Percentiles rank a stretch among this genome's conserved stretches.
Conservation (phyloP, 2,888 invertebrate species). For the Nebria salina region DNA sequence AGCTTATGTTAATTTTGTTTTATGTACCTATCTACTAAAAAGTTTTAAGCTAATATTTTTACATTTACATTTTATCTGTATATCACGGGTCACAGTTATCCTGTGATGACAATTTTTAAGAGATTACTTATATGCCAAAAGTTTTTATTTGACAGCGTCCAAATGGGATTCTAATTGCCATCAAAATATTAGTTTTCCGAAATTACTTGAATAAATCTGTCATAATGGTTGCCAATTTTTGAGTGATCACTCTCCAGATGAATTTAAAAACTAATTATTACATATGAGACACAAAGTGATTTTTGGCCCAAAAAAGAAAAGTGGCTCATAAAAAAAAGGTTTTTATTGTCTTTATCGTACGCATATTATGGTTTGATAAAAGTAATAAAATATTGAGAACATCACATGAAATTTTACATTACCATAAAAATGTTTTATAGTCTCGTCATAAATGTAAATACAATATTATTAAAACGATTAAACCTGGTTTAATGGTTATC, state of each 20-base stretch:
- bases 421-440: background rate
- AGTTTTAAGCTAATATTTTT: background rate
- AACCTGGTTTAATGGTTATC: background rate
- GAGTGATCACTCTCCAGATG: no score
- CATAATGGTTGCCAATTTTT: no score
- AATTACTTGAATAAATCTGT: no score
- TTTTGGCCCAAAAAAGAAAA: background rate
- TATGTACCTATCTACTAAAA: background rate
- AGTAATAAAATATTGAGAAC: background rate
- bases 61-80: background rate
- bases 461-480: background rate
- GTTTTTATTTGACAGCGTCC: no score
- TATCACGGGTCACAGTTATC: no score
- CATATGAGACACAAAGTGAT: background rate
- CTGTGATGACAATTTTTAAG: no score
- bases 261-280: background rate
- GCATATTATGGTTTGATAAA: background rate
- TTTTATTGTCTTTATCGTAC: background rate
- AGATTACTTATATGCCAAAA: no score
- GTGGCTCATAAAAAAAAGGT: background rate
- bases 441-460: background rate
- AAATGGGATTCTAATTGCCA: no score
- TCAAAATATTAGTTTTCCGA: no score
- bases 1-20: background rate
- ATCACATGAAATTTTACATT: background rate